Base-by-base conservation (phyloP, 2,113 vertebrate species). In the Megaceryle torquata region DNA sequence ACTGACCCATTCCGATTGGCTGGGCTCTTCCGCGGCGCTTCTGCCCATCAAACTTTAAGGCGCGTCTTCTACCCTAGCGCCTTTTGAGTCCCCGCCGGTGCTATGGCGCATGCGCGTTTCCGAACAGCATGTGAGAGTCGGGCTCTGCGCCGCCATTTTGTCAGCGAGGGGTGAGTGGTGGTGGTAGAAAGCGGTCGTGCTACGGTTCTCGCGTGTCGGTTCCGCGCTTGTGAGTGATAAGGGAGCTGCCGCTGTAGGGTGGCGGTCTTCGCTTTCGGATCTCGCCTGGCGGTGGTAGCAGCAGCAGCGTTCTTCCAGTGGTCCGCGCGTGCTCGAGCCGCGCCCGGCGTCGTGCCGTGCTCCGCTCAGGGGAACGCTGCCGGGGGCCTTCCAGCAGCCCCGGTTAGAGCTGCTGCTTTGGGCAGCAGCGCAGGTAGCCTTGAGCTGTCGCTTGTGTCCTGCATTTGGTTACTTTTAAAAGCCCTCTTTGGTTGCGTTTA, bases 121-220 rank as follows among this genome's bases (percentile, higher is more conserved):
- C 0, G 10, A 4, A 1, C 8, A 1, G 25, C 69, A 33, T 14
- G 78, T 11, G 39, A 1, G 4, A 0, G 9, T 1, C 0, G 2
- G 1, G 2, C 1, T 0, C 1, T 0, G 7, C 2, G 75, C 26
- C 31, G 79, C 96, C 96, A 97, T 98, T 22, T 97, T 96, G 67
- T 2, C 3, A 1, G 21, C 2, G 18, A 0, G 6, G 6, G 5
- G 25, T 0, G 18, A 54, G 51, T 10, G 1, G 53, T 20, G 11
- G 48, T 12, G 20, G 20, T 24, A 11, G 35, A 15, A 28, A 15
- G 8, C 4, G 10, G 0, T 8, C 2, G 50, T 9, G 20, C 3
- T 7, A 1, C 6, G 19, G 24, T 0, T 5, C 1, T 5, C 0
- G 0, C 2, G 1, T 0, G 13, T 28, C 1, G 2, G 6, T 25